Evolutionary conservation across 2,888 invertebrate genomes (phyloP), one percentile per base, ranked within the genome.

Genomic region (Tachina lurida): DNA sequence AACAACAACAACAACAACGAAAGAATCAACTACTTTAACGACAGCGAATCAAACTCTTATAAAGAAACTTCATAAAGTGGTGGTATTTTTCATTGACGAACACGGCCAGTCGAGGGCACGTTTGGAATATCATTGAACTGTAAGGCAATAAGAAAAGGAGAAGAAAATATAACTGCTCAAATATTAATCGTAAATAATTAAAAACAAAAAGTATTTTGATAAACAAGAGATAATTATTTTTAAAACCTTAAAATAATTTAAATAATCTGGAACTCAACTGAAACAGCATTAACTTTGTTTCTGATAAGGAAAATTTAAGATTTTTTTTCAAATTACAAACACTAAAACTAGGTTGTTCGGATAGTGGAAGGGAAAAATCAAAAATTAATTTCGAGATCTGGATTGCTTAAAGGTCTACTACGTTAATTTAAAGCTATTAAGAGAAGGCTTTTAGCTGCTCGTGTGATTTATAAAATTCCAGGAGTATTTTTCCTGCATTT

Each of bases 71-170:
- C 90, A 91, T 52, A 92, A 91, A 81, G 84, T 92, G 77, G 91
- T 92, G 52, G 91, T 91, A 4, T 92, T 92, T 76, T 92, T 91
- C 65, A 88, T 89, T 10, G 90, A 90, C 52, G 90, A 90, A 19
- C 88, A 90, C 68, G 92, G 92, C 9, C 87, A 88, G 58, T 91
- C 91, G 0, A 88, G 91, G 81, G 87, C 88, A 7, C 86, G 86
- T 67, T 78, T 88, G 49, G 87, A 88, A 52, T 88, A 87, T 76
- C 85, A 86, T 67, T 86, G 76, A 71, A 56, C 39, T 52, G 43
- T 0, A 52, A 52, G n/a, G 10, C 17, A 47, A 49, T 47, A 41
- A 17, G 22, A 43, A 41, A 19, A 67, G 1, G 43, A 22, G 17
- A 17, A 41, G 13, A 65, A 31, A 31, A 7, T 31, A 0, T 31